Base-by-base conservation (phyloP, 2,888 invertebrate genomes). In the Dicyrtoma fusca region DNA sequence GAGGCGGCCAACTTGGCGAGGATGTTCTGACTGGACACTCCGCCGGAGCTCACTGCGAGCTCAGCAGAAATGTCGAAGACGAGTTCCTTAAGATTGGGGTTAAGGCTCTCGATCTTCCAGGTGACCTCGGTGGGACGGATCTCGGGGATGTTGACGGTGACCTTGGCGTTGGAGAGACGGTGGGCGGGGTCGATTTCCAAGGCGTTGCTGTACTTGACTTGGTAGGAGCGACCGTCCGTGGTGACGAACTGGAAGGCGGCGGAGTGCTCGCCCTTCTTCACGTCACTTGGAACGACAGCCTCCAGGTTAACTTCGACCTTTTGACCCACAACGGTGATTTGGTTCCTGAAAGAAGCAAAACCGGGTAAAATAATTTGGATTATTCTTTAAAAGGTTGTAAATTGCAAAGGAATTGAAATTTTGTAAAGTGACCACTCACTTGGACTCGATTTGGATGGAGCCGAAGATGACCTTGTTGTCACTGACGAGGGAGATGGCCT, bases 261-360 rank as follows among this genome's bases (percentile, higher is more conserved):
- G 5, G 63, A 42, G 23, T 71, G 71, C 44, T 71, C 71, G 4
- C 71, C 71, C 11, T 55, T 19, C n/a, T 2, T 14, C 1, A 63
- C 10, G 6, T 71, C 45, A 14, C 63, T 62, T 6, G 71, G 71
- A 13, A 63, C 53, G 1, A 49, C 51, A 3, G 63, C 71, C n/a
- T 62, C 55, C 1, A 71, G 53, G 17, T 71, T 71, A 13, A 71
- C 4, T 23, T 62, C 1, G 13, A 71, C 63, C n/a, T 55, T 51
- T 14, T 71, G 53, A 10, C 63, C 71, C 1, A 71, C n/a, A 6
- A 71, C 55, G 1, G 64, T 71, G 17, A 71, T 23, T 23, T 55
- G 63, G 17, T 71, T 71, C 45, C 71, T 71, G n/a, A 6, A 53
- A 45, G n/a, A n/a, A n/a, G n/a, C n/a, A n/a, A n/a, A n/a, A n/a